A percentile compares a stretch with the other conserved stretches of the same genome.
Evolutionary conservation across 37 sponge, comb jelly and placozoan genomes (phyloP).

Genomic region (Lycopodina hypogea): DNA sequence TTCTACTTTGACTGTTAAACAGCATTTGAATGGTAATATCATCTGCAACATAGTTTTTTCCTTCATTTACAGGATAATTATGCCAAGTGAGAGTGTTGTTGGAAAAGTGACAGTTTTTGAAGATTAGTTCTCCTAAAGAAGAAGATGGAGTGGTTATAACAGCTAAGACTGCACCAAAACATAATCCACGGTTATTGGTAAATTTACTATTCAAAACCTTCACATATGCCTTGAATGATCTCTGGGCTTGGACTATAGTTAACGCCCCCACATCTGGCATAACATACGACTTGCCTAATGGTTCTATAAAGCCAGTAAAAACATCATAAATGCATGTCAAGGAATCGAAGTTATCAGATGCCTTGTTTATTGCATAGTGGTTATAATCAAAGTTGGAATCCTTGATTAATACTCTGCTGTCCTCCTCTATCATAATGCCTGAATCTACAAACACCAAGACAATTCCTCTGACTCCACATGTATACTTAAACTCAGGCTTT

Average conservation of each 20-base stretch:
- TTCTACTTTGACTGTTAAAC: background rate
- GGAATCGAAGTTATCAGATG: no score
- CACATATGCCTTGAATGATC: background rate
- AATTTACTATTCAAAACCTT: background rate
- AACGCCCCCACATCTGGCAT: conserved; percentile 20
- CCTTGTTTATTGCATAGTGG: background rate
- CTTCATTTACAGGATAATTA: background rate
- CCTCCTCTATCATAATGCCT: no score
- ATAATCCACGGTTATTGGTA: conserved; percentile 8
- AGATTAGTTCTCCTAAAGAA: background rate
- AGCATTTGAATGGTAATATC: background rate
- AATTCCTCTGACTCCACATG: conserved; percentile 6
- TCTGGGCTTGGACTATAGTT: conserved; percentile 3
- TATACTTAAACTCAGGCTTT: background rate
- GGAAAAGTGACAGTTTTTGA: background rate
- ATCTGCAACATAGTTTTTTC: conserved; percentile 14
- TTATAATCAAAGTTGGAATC: conserved; percentile 4
- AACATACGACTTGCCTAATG: background rate
- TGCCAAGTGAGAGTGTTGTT: background rate
- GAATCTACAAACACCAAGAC: background rate
- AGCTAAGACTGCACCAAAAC: conserved; percentile 3
- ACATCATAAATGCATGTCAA: background rate
- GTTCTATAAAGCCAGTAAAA: conserved; percentile 3
- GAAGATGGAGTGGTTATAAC: background rate
- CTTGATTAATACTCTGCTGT: background rate